These are phyloP conservation scores for Entomyzon cyanotis DNA, from an alignment of 2,113 vertebrate species.

Conservation along the genomic window DNA sequence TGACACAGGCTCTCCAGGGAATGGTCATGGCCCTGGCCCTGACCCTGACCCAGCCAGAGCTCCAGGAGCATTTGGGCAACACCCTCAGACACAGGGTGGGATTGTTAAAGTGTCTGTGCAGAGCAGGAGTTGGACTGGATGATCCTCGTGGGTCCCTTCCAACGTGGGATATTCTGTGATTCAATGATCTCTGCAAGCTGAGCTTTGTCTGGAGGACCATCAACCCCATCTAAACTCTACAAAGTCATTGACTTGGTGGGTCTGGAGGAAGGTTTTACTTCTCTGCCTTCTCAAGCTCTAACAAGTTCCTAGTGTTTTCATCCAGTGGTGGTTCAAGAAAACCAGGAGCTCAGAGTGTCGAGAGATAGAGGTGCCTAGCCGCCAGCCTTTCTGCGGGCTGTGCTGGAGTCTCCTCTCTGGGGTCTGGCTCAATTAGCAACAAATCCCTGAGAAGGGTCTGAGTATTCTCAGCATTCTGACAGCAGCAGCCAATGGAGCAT, in stretches of 20 bases:
- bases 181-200: not conserved
- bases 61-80: not conserved
- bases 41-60: not conserved
- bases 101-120: not conserved
- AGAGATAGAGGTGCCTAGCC: not conserved
- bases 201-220: not conserved
- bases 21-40: not conserved
- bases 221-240: not conserved
- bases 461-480: not conserved
- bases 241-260: not conserved
- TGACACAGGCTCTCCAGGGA: not conserved
- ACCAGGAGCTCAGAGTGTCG: rapidly evolving
- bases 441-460: not conserved
- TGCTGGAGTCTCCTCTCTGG: not conserved
- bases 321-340: not conserved
- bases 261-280: not conserved
- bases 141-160: not conserved
- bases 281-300: not conserved
- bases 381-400: not conserved
- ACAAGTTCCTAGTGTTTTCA: not conserved
- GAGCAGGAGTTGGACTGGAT: not conserved
- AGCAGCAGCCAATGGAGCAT: not conserved
- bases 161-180: not conserved
- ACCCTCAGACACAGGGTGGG: not conserved
- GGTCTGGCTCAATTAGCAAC: not conserved